Percentiles rank a stretch among this genome's conserved stretches.
Evolutionary conservation across 2,113 vertebrate species (phyloP).

Genomic region (Stigmatopora argus): DNA sequence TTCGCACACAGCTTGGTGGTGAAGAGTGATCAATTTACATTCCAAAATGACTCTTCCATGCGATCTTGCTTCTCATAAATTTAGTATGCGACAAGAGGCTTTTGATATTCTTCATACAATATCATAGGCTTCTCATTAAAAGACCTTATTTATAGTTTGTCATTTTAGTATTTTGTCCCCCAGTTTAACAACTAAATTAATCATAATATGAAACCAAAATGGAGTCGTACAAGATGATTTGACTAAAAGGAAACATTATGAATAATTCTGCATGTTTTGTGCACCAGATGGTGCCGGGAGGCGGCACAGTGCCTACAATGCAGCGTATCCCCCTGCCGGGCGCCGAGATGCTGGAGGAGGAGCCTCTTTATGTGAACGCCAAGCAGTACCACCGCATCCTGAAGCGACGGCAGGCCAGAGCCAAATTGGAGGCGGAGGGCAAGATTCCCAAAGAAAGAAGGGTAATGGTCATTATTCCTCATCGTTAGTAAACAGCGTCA

Average conservation of each 20-base stretch:
- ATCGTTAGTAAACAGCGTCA: background rate
- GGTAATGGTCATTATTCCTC: conserved; percentile 62
- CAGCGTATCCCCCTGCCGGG: conserved; percentile 94
- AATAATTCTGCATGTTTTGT: background rate
- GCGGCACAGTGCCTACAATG: conserved; percentile 85
- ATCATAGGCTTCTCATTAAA: too few relatives aligned
- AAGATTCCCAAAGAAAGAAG: conserved; percentile 97
- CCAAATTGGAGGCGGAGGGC: conserved; percentile 95
- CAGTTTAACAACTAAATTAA: background rate
- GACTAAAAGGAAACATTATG: background rate
- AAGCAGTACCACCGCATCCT: conserved; percentile 98
- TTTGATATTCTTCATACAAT: too few relatives aligned
- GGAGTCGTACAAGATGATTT: background rate
- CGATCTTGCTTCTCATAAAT: too few relatives aligned
- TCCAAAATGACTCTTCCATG: background rate
- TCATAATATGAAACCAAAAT: background rate
- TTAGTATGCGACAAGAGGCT: too few relatives aligned
- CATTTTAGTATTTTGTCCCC: too few relatives aligned
- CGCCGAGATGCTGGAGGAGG: conserved; percentile 96
- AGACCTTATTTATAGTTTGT: too few relatives aligned
- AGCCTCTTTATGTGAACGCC: conserved; percentile 95
- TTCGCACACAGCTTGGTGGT: conserved; percentile 17
- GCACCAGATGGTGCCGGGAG: conserved; percentile 90
- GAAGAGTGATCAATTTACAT: conserved; percentile 14
- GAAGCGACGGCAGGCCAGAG: conserved; percentile 90